These are phyloP conservation scores for Loripinus fragilis DNA, from an alignment of 2,888 invertebrate species.

Conservation along the genomic window DNA sequence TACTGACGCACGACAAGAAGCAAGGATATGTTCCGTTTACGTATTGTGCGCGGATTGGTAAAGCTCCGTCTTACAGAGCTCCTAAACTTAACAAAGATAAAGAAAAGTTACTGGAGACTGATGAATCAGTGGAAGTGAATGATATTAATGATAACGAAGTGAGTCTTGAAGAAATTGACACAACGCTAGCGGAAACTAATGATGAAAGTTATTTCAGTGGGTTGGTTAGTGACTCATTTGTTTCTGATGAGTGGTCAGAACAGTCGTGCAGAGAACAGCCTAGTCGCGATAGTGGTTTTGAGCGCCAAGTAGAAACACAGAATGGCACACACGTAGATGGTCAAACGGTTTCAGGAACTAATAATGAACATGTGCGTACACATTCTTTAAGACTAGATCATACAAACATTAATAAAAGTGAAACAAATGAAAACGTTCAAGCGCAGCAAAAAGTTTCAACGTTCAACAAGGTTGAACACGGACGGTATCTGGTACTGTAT, in stretches of 20 bases:
- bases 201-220: slow-evolving; percentile 27
- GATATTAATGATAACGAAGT: neutral
- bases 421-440: neutral
- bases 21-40: slow-evolving; percentile 98
- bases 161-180: neutral
- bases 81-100: slow-evolving; percentile 14
- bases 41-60: slow-evolving; percentile 81
- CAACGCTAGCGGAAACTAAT: neutral
- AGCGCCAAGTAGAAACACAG: neutral
- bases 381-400: neutral
- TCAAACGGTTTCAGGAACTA: neutral
- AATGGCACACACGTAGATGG: neutral
- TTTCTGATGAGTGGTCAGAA: slow-evolving; percentile 40
- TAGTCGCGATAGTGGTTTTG: neutral
- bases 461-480: slow-evolving; percentile 80
- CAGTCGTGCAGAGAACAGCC: slow-evolving; percentile 21
- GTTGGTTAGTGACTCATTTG: slow-evolving; percentile 34
- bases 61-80: slow-evolving; percentile 2
- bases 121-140: neutral
- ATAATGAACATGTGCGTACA: neutral
- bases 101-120: neutral
- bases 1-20: slow-evolving; percentile 93
- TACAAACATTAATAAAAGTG: neutral
- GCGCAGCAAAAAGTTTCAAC: neutral
- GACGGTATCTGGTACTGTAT: slow-evolving; percentile 95